Percentiles rank a stretch among this genome's conserved stretches.
Conservation (phyloP, 2,797 vertebrate genomes). For the Cynopterus sphinx region DNA sequence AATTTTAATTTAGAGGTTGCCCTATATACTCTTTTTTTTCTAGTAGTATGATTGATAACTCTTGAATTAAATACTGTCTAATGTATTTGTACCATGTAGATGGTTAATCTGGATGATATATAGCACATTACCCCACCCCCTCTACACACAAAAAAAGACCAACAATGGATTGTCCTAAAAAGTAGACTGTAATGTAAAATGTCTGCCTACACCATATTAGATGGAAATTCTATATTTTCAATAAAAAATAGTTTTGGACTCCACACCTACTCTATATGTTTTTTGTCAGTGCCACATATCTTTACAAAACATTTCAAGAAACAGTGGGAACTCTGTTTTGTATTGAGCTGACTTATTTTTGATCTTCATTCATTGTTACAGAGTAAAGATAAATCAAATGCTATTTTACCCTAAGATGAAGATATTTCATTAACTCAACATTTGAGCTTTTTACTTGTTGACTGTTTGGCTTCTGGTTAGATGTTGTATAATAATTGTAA, state of each 20-base stretch:
- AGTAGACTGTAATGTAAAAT: neutral
- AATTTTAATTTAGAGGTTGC: neutral
- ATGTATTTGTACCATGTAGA: neutral
- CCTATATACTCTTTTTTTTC: neutral
- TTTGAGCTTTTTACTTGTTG: neutral
- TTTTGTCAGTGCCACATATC: neutral
- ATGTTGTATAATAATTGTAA: neutral
- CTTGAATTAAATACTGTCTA: neutral
- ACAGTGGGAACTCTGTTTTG: neutral
- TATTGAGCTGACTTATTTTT: conserved; percentile 68
- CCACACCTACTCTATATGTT: neutral
- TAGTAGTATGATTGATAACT: neutral
- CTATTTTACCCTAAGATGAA: conserved; percentile 41
- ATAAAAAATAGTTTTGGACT: neutral
- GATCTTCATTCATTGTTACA: conserved; percentile 73
- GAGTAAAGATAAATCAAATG: conserved; percentile 72
- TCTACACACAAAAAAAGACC: neutral
- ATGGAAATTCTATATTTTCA: neutral
- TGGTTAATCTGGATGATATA: neutral
- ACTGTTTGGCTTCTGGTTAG: neutral
- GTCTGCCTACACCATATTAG: neutral
- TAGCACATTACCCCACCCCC: neutral
- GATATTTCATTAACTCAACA: conserved; percentile 23
- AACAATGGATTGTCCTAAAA: neutral
- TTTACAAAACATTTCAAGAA: too few species aligned